phyloP scores from a whole-genome alignment of 2,888 invertebrate species.

The Netelia melanura region DNA sequence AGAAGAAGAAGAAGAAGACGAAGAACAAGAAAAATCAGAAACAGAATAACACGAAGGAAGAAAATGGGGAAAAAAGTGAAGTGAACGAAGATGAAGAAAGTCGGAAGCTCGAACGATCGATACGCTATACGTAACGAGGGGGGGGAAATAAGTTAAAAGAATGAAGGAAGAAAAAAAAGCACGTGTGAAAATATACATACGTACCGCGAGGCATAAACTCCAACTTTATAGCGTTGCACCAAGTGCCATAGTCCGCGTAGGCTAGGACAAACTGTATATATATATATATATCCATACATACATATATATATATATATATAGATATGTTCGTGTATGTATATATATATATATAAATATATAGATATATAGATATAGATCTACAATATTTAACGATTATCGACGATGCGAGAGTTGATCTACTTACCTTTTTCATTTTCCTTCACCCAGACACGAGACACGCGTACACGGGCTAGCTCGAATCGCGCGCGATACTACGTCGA shows the following conservation, averaged over 20 bases:
- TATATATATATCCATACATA: conserved; percentile 26
- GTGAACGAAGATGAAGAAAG: not conserved
- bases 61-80: not conserved
- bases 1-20: conserved; percentile 3
- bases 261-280: conserved; percentile 53
- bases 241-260: conserved; percentile 79
- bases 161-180: not conserved
- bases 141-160: not conserved
- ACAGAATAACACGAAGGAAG: not conserved
- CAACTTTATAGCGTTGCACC: conserved; percentile 76
- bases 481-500: conserved; percentile 42
- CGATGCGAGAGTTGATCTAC: conserved; percentile 19
- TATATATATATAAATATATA: not conserved
- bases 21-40: not conserved
- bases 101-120: conserved; percentile 4
- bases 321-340: conserved; percentile 13
- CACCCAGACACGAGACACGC: not conserved
- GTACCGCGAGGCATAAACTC: conserved; percentile 70
- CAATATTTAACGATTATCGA: conserved; percentile 37
- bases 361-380: conserved; percentile 4
- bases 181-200: conserved; percentile 58
- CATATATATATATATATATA: conserved; percentile 2
- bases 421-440: conserved; percentile 8
- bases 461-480: conserved; percentile 14
- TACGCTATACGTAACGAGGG: conserved; percentile 4